phyloP scores from a whole-genome alignment of 2,888 invertebrate genomes.

The Zygaena filipendulae region DNA sequence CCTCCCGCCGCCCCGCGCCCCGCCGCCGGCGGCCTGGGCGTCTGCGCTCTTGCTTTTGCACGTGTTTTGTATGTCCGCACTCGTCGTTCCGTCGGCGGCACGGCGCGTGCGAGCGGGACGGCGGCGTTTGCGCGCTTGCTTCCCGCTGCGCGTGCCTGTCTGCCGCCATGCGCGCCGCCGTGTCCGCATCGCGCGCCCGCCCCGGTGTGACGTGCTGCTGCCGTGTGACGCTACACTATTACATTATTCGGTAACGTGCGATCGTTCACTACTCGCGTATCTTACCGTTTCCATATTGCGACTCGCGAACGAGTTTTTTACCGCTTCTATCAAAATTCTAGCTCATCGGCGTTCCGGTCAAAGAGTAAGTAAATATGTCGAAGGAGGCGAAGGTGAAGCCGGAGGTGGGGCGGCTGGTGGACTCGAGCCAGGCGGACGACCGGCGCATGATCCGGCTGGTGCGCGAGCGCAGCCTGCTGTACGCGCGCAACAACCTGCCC shows the following conservation, averaged over 20 bases:
- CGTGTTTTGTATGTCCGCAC: constrained; percentile 31
- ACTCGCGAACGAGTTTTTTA: no score
- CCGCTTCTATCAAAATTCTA: no score
- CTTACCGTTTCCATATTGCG: constrained; percentile 1
- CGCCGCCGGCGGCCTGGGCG: constrained; percentile 25
- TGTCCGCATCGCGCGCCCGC: constrained; percentile 34
- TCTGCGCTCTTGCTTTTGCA: constrained; percentile 56
- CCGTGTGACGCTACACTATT: no score
- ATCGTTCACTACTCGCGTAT: background rate
- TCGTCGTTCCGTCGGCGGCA: constrained; percentile 17
- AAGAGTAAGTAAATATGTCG: constrained; percentile 9
- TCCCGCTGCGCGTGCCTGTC: constrained; percentile 53
- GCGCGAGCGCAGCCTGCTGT: constrained; percentile 45
- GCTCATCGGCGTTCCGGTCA: no score
- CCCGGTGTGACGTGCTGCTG: constrained; percentile 28
- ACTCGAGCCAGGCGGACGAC: constrained; percentile 53
- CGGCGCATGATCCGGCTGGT: constrained; percentile 49
- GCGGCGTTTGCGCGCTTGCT: constrained; percentile 33
- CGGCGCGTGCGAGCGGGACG: constrained; percentile 31
- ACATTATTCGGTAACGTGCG: background rate
- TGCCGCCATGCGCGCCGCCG: constrained; percentile 47
- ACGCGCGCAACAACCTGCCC: constrained; percentile 56
- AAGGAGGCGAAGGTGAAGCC: constrained; percentile 8
- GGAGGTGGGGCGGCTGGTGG: constrained; percentile 45
- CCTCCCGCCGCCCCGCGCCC: constrained; percentile 10